Base-by-base conservation (phyloP, 2,888 invertebrate genomes). In the Phymatocera aterrima region DNA sequence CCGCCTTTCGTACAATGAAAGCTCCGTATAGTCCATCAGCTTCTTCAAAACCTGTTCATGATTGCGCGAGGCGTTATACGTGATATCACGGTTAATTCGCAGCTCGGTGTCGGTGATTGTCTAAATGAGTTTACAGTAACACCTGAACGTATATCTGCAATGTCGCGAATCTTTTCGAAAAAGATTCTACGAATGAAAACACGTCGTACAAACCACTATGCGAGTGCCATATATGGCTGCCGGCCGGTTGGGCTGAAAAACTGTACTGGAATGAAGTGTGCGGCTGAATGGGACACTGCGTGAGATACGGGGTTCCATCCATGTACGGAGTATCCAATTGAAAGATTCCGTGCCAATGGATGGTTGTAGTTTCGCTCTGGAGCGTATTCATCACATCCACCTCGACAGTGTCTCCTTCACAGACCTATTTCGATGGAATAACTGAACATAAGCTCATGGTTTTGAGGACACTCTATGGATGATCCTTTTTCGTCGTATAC, bases 291-390 rank as follows among this genome's bases (percentile, higher is more conserved):
- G 91, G 90, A 79, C 91, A 91, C 83, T 91, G 91, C 12, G 91
- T 90, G 5, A 91, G 81, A 68, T 87, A 90, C 6, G 91, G 90
- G 12, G 90, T 89, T 48, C 91, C 91, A 83, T 91, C 91, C 91
- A 91, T 91, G 83, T 87, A 90, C 2, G 90, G 90, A n/a, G 89
- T 87, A 21, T 82, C 83, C 31, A 84, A 80, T 82, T 91, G 91
- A 80, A 88, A 88, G 18, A 91, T 84, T 31, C 93, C 93, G 84
- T 93, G 93, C 92, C 92, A 93, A 84, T 93, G 93, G 64, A 93
- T 91, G 10, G 91, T 89, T 21, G 91, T 87, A 12, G 89, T 89
- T 79, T 91, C 90, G 3, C 89, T 88, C 15, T 87, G 85, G 77
- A 92, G 83, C 60, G 86, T 84, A 84, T 92, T 92, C 65, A 87